Conservation (phyloP, 2,113 vertebrate genomes). For the Mugil cephalus region DNA sequence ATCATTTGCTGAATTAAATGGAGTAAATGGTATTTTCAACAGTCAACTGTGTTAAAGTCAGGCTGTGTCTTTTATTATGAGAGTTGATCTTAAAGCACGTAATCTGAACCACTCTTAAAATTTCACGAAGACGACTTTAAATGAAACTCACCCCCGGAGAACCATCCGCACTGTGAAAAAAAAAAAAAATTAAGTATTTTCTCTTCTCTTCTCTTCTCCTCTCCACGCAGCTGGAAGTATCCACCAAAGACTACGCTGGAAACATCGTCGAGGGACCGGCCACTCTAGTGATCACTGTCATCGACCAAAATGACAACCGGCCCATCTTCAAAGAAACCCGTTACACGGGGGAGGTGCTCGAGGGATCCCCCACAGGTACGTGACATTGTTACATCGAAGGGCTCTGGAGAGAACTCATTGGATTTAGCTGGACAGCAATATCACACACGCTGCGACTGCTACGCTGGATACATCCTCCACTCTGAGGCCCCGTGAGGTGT, state of each 20-base stretch:
- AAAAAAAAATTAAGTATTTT: constrained; percentile 36
- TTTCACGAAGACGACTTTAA: not conserved
- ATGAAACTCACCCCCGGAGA: not conserved
- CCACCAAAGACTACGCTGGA: constrained; percentile 87
- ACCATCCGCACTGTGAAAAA: not conserved
- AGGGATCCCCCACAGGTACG: constrained; percentile 95
- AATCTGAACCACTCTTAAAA: not conserved
- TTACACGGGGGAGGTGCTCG: constrained; percentile 93
- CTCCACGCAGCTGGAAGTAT: constrained; percentile 90
- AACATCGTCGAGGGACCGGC: constrained; percentile 89
- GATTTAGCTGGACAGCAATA: constrained; percentile 23
- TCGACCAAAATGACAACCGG: constrained; percentile 98
- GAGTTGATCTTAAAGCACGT: not conserved
- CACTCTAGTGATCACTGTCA: constrained; percentile 87
- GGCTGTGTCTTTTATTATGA: not conserved
- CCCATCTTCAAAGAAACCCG: constrained; percentile 93
- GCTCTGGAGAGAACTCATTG: constrained; percentile 11
- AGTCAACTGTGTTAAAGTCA: not conserved
- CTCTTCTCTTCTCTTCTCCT: constrained; percentile 46
- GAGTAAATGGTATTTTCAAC: not conserved
- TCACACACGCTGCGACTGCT: constrained; percentile 1
- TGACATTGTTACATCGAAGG: constrained; percentile 20
- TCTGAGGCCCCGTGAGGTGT: not conserved
- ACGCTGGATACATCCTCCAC: not conserved
- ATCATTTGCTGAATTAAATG: not conserved